These are phyloP conservation scores for Pachliopta kotzebuea DNA, from an alignment of 2,888 invertebrate genomes.

Conservation along the genomic window DNA sequence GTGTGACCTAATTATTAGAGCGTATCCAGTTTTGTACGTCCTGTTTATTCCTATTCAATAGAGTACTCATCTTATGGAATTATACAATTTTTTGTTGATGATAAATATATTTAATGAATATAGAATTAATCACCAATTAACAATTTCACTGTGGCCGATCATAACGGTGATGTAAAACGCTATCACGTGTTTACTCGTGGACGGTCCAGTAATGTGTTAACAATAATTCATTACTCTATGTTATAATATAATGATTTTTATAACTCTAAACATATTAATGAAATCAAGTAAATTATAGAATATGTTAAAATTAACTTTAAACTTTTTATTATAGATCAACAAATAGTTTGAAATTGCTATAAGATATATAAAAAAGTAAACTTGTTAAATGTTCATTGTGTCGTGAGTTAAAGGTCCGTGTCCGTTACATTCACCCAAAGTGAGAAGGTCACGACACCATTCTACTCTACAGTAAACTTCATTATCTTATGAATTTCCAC, in stretches of 20 bases:
- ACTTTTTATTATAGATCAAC: background rate
- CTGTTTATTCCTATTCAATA: background rate
- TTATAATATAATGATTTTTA: background rate
- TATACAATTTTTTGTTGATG: too few species aligned
- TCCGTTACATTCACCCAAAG: conserved; percentile 22
- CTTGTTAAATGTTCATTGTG: background rate
- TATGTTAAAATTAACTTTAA: background rate
- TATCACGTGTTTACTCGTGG: too few species aligned
- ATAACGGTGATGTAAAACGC: too few species aligned
- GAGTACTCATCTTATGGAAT: background rate
- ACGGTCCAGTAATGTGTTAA: background rate
- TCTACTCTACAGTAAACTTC: background rate
- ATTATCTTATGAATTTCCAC: background rate
- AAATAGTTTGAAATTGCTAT: background rate
- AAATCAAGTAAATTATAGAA: too few species aligned
- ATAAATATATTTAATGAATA: too few species aligned
- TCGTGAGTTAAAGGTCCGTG: background rate
- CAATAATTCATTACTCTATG: background rate
- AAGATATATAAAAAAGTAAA: background rate
- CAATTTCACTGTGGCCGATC: too few species aligned
- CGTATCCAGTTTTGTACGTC: background rate
- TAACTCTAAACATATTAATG: too few species aligned
- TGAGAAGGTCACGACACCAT: conserved; percentile 6
- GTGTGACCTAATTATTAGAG: conserved; percentile 2
- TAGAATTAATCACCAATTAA: too few species aligned